Evolutionary conservation across 2,797 vertebrate genomes (phyloP).

Genomic region (Morelia viridis): DNA sequence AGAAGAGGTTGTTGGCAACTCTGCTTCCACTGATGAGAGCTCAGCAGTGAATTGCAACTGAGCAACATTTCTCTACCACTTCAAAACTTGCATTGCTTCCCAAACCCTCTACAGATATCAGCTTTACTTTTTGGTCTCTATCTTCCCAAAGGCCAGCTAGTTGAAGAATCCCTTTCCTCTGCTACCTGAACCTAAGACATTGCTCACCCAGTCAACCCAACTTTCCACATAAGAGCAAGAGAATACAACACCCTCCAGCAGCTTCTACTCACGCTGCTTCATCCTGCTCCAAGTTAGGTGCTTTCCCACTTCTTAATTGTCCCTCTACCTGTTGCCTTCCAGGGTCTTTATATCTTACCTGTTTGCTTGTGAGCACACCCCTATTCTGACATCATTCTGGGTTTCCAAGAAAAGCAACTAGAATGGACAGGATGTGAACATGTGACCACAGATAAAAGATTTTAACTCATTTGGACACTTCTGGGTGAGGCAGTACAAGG

Average conservation of each 20-base stretch:
- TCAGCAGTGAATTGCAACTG: background rate
- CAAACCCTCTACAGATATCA: background rate
- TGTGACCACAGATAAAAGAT: background rate
- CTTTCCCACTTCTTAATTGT: constrained; percentile 23
- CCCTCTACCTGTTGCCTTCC: constrained; percentile 8
- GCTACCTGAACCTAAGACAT: background rate
- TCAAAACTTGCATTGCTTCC: background rate
- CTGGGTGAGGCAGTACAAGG: constrained; percentile 4
- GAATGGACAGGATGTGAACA: constrained; percentile 29
- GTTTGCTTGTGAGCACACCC: constrained; percentile 28
- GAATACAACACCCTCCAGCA: constrained; percentile 1
- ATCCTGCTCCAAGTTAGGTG: constrained; percentile 21
- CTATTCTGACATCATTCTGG: constrained; percentile 25
- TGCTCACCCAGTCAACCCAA: background rate
- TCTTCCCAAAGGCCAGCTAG: background rate
- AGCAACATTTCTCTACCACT: background rate
- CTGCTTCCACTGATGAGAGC: background rate
- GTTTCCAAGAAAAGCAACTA: constrained; percentile 13
- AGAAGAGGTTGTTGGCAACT: background rate
- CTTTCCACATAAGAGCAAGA: background rate
- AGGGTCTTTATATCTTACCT: constrained; percentile 34
- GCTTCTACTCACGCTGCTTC: constrained; percentile 28
- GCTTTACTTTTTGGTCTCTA: background rate
- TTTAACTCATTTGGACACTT: constrained; percentile 21
- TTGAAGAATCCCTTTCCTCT: background rate